phyloP scores from a whole-genome alignment of 2,113 vertebrate species.

The Tricholaema leucomelas region DNA sequence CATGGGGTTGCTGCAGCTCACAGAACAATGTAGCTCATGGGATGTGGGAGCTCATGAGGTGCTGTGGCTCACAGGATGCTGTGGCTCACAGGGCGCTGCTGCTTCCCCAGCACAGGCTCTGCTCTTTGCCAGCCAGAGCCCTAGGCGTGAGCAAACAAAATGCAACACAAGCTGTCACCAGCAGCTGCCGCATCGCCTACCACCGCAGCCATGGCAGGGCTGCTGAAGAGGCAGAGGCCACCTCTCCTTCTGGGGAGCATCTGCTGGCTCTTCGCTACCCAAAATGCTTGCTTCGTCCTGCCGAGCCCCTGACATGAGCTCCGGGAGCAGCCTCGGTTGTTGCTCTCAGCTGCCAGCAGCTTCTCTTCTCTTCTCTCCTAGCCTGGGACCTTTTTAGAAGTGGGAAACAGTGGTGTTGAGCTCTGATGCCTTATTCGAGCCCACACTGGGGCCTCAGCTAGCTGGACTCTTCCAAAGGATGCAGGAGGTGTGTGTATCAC shows the following conservation, averaged over 20 bases:
- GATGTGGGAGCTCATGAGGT: background rate
- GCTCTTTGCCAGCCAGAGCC: background rate
- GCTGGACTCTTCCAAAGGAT: background rate
- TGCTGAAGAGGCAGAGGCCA: background rate
- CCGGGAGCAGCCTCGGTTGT: background rate
- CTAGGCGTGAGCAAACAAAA: background rate
- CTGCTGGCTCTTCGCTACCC: background rate
- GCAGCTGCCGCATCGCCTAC: background rate
- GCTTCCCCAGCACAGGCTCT: background rate
- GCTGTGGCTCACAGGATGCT: background rate
- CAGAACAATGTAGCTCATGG: background rate
- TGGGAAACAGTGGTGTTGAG: background rate
- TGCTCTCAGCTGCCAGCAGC: rapidly evolving
- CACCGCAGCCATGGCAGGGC: background rate
- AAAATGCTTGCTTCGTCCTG: rapidly evolving
- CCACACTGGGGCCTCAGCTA: background rate
- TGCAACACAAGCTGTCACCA: background rate
- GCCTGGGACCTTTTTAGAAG: background rate
- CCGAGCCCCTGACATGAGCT: background rate
- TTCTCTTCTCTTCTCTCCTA: background rate
- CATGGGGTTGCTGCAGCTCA: background rate
- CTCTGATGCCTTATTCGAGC: background rate
- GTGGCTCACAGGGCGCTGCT: background rate
- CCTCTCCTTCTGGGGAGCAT: background rate
- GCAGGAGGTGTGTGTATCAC: too few relatives aligned